Percentiles rank a stretch among this genome's conserved stretches.
Evolutionary conservation across 2,888 invertebrate genomes (phyloP).

Genomic region (Zygogramma bicolorata): DNA sequence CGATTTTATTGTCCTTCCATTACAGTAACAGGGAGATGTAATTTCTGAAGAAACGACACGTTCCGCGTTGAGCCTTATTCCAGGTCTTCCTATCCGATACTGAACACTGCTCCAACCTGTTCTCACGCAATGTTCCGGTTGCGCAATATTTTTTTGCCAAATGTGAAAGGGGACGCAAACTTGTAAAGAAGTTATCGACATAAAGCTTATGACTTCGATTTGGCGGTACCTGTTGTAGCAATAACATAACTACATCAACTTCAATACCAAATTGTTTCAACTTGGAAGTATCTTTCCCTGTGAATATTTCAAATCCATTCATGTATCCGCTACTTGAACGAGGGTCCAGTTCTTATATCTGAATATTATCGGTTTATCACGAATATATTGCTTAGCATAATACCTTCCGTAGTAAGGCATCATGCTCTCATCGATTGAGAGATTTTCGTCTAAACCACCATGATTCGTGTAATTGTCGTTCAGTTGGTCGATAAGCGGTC

Average conservation of each 20-base stretch:
- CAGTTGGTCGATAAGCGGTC: constrained; percentile 31
- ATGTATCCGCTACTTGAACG: constrained; percentile 43
- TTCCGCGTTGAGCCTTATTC: constrained; percentile 4
- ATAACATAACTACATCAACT: constrained; percentile 19
- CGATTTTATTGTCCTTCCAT: too few species aligned
- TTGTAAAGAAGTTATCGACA: constrained; percentile 10
- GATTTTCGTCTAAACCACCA: constrained; percentile 33
- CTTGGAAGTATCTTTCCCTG: constrained; percentile 34
- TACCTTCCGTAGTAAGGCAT: constrained; percentile 21
- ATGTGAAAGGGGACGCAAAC: neutral
- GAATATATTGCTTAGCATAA: constrained; percentile 23
- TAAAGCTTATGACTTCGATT: constrained; percentile 10
- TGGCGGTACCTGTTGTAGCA: constrained; percentile 4
- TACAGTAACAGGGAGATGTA: too few species aligned
- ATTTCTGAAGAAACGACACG: too few species aligned
- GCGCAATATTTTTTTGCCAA: constrained; percentile 7
- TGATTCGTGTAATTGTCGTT: constrained; percentile 34
- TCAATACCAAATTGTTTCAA: constrained; percentile 13
- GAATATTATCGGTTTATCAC: constrained; percentile 20
- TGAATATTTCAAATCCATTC: constrained; percentile 43
- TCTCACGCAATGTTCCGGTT: neutral
- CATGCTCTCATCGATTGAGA: constrained; percentile 24
- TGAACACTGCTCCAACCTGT: constrained; percentile 5
- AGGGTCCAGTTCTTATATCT: constrained; percentile 44
- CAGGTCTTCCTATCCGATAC: constrained; percentile 17